Evolutionary conservation across 1,140 invertebrate species (phyloP).

Genomic region (Dendrolimus punctatus): DNA sequence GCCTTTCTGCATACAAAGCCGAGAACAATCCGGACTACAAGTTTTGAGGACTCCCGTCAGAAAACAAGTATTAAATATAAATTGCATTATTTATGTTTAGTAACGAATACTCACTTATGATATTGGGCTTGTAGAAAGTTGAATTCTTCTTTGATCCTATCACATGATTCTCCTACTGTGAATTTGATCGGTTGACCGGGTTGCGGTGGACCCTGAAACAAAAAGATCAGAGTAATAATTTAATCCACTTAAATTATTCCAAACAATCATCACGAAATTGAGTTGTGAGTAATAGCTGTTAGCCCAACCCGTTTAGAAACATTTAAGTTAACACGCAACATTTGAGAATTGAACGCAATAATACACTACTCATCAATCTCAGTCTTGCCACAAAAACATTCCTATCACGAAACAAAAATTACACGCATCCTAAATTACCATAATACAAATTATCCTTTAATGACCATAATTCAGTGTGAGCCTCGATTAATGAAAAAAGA

Average conservation of each 20-base stretch:
- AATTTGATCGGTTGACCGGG: constrained; percentile 93
- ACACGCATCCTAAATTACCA: constrained; percentile 70
- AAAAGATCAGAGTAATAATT: constrained; percentile 17
- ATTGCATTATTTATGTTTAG: no score
- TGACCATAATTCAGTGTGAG: constrained; percentile 69
- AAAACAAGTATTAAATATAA: no score
- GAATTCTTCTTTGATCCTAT: constrained; percentile 98
- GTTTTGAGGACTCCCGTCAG: no score
- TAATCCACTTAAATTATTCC: not conserved
- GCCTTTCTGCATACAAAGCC: no score
- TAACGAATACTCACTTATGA: constrained; percentile 89
- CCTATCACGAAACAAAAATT: constrained; percentile 69
- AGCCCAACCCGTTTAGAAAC: constrained; percentile 14
- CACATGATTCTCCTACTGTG: constrained; percentile 92
- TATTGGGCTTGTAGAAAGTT: constrained; percentile 98
- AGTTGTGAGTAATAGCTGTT: not conserved
- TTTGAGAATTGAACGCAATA: constrained; percentile 15
- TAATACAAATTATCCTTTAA: constrained; percentile 72
- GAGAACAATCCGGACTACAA: no score
- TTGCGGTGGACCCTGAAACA: constrained; percentile 84
- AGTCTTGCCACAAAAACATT: constrained; percentile 50
- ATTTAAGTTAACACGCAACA: constrained; percentile 19
- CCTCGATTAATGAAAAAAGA: constrained; percentile 62
- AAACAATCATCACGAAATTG: not conserved
- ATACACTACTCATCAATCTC: constrained; percentile 46